Evolutionary conservation across 2,797 vertebrate genomes (phyloP), one percentile per base, ranked within the genome.

Genomic region (Smutsia gigantea): DNA sequence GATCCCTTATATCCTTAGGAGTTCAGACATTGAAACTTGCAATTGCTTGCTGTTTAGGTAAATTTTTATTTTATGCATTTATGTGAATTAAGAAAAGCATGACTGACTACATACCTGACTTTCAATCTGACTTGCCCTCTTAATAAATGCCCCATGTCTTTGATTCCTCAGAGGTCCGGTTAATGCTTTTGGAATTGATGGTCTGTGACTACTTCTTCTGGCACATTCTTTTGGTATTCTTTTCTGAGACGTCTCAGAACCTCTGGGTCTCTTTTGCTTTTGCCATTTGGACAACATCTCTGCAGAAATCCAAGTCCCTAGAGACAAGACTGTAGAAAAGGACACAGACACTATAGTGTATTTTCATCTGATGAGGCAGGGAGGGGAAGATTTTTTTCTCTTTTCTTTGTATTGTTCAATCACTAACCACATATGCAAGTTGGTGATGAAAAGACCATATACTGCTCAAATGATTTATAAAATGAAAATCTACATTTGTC

Each of bases 121-220:
- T 89, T 95, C 39, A 51, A 10, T 81, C 82, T 66, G n/a, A 85
- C 14, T 93, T 71, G 78, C 93, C 81, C 29, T 95, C 25, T 87
- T 88, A 92, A 86, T 95, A 82, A 59, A 93, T 95, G n/a, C 95
- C 18, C 4, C 14, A 14, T 69, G 68, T 97, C 5, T 94, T 86
- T 94, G 71, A 93, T 90, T 95, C 10, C 23, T 96, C 55, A 69
- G 1, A 87, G 46, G 7, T 84, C 66, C 82, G 3, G 7, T 57
- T 95, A 79, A 66, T 96, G 42, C 19, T 97, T 77, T 97, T 74
- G 59, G 61, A 90, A 77, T 89, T 74, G 96, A 25, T 72, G 72
- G 31, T 71, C 63, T 21, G 5, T 31, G 77, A 0, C 63, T 95
- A 8, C 86, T 97, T 97, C 72, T 93, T 96, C 95, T 87, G 84